Conservation (phyloP, 2,797 vertebrate genomes). For the Syndactyla subalaris region DNA sequence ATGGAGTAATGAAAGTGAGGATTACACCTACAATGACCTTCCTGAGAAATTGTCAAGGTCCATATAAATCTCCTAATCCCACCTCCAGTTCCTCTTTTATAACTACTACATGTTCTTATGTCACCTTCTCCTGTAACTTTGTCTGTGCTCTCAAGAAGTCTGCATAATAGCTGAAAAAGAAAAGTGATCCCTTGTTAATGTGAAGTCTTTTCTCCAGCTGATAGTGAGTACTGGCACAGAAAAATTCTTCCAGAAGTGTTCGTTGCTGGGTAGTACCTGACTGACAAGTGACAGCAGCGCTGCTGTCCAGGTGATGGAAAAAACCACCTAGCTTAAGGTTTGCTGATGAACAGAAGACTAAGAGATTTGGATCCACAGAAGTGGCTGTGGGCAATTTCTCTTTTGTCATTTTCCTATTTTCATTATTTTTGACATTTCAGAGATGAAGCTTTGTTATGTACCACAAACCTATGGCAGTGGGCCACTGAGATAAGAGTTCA, state of each 20-base stretch:
- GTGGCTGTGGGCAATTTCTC: constrained; percentile 33
- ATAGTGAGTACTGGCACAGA: neutral
- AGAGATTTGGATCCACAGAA: constrained; percentile 13
- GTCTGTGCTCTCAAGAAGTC: constrained; percentile 8
- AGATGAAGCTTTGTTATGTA: constrained; percentile 53
- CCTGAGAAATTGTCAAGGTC: constrained; percentile 4
- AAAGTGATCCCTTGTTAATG: neutral
- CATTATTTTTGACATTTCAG: constrained; percentile 67
- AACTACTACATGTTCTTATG: constrained; percentile 15
- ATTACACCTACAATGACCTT: neutral
- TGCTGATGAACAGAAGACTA: constrained; percentile 14
- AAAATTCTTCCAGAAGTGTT: neutral
- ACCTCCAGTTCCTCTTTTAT: constrained; percentile 1
- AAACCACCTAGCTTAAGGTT: neutral
- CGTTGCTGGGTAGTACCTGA: neutral
- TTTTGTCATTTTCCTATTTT: constrained; percentile 52
- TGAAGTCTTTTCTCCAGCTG: neutral
- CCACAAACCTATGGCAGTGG: constrained; percentile 36
- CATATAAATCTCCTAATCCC: constrained; percentile 16
- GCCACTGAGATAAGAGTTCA: constrained; percentile 54
- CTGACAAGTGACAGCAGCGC: neutral
- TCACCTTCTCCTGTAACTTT: constrained; percentile 20
- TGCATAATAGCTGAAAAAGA: neutral
- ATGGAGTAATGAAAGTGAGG: neutral
- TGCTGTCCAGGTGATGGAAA: neutral